phyloP scores from a whole-genome alignment of 2,113 vertebrate species.

The Talpa occidentalis region DNA sequence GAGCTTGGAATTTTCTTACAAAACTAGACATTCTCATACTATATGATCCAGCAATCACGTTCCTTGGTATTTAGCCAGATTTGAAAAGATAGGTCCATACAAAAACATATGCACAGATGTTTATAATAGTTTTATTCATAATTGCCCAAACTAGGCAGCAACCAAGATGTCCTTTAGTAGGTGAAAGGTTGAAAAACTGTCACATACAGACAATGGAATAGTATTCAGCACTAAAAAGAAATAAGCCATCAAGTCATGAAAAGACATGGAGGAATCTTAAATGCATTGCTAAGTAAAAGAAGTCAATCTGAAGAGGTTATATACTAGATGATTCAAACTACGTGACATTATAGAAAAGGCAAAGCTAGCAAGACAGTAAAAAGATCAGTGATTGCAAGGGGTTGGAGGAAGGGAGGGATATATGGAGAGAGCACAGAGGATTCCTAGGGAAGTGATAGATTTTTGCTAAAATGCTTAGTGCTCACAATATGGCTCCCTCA shows the following conservation, averaged over 20 bases:
- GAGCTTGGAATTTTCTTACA: background rate
- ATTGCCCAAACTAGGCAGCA: background rate
- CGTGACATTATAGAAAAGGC: background rate
- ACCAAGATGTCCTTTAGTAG: background rate
- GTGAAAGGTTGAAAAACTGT: background rate
- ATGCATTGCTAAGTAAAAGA: background rate
- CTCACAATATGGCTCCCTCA: background rate
- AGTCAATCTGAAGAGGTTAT: background rate
- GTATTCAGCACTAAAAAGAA: background rate
- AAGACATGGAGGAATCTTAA: background rate
- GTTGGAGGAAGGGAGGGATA: too few relatives aligned
- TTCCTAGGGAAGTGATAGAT: background rate
- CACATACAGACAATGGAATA: background rate
- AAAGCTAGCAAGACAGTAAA: background rate
- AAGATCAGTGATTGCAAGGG: background rate
- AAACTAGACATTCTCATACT: background rate
- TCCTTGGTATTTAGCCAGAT: background rate
- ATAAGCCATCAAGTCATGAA: background rate
- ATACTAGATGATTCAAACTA: background rate
- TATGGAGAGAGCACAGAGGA: too few relatives aligned
- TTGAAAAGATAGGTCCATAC: background rate
- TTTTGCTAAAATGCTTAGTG: background rate
- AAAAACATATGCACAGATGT: background rate
- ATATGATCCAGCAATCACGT: too few relatives aligned
- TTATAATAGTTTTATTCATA: background rate